These are phyloP conservation scores for Neuroterus valhalla DNA, from an alignment of 1,140 invertebrate genomes.

Conservation along the genomic window DNA sequence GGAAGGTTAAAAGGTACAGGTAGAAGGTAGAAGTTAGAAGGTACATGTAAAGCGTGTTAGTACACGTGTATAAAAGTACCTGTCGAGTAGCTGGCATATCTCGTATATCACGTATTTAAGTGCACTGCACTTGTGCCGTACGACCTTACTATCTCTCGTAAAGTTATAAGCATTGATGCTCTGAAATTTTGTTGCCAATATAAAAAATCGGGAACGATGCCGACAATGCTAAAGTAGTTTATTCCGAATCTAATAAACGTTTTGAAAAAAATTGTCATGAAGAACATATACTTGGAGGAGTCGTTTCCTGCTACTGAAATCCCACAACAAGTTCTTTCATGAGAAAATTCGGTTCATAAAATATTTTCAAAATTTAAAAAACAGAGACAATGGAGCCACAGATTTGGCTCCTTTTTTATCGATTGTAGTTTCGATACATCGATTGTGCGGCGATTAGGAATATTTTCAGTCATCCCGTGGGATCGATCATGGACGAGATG, in stretches of 20 bases:
- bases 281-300: no score
- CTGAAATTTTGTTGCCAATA: constrained; percentile 41
- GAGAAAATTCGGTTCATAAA: no score
- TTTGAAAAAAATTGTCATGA: no score
- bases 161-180: constrained; percentile 40
- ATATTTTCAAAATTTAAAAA: no score
- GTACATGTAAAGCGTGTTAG: constrained; percentile 39
- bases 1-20: not conserved
- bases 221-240: constrained; percentile 13
- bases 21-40: not conserved
- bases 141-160: constrained; percentile 44
- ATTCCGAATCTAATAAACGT: constrained; percentile 11
- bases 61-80: constrained; percentile 54
- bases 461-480: no score
- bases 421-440: no score
- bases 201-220: constrained; percentile 44
- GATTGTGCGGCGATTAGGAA: no score
- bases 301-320: no score
- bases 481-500: no score
- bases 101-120: constrained; percentile 64
- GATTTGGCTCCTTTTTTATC: no score
- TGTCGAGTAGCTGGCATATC: constrained; percentile 54
- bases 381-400: no score
- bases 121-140: constrained; percentile 55
- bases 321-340: no score